phyloP scores from a whole-genome alignment of 2,113 vertebrate species.

The Campylomormyrus tamandua region DNA sequence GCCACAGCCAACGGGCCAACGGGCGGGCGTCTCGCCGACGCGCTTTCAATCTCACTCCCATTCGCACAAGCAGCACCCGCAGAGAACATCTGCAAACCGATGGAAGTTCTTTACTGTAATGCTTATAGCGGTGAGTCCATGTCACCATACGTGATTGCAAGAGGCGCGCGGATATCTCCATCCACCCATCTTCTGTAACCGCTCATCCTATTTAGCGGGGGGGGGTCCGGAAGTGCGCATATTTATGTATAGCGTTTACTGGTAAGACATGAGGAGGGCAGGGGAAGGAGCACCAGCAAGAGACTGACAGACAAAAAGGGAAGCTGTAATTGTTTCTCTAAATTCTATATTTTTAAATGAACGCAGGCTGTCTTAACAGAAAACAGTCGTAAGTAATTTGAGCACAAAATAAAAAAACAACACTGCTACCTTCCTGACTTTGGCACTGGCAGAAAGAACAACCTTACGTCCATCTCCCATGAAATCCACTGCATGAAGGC shows the following conservation, averaged over 20 bases:
- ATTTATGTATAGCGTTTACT: not conserved
- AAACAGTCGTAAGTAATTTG: not conserved
- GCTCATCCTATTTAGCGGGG: no score
- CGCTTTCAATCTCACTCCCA: no score
- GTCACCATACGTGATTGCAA: no score
- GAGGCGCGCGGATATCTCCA: no score
- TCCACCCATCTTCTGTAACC: no score
- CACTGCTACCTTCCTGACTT: not conserved
- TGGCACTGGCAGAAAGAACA: not conserved
- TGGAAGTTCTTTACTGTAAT: no score
- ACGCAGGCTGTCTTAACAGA: not conserved
- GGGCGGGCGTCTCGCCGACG: no score
- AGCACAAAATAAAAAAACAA: not conserved
- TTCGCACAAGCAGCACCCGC: not conserved
- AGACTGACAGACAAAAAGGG: not conserved
- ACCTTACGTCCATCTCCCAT: not conserved
- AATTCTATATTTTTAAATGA: not conserved
- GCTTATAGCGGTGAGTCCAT: no score
- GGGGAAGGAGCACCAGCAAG: not conserved
- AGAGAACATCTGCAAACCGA: not conserved
- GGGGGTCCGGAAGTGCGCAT: no score
- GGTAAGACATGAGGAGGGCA: not conserved
- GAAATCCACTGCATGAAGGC: not conserved
- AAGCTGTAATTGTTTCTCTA: not conserved
- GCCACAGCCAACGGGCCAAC: no score